Conservation (phyloP, 2,797 vertebrate genomes). For the Sebastes miniatus region DNA sequence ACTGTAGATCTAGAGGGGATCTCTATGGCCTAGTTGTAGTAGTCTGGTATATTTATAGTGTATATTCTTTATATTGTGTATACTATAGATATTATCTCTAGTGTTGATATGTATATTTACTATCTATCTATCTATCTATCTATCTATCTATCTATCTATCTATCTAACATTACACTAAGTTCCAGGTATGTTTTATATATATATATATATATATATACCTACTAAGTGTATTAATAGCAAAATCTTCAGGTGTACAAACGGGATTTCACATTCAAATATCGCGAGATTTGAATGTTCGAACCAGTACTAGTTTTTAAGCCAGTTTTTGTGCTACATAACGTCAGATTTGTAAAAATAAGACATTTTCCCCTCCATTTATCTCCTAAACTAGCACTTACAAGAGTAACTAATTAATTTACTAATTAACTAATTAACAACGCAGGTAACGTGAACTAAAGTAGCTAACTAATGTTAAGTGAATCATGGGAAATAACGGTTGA, state of each 20-base stretch:
- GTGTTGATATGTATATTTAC: too few relatives aligned
- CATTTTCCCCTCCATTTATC: rapidly evolving
- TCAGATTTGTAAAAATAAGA: neutral
- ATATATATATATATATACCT: too few relatives aligned
- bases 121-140: too few relatives aligned
- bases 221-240: neutral
- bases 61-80: too few relatives aligned
- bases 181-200: neutral
- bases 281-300: neutral
- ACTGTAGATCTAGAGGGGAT: neutral
- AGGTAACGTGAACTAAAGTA: neutral
- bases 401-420: neutral
- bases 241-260: neutral
- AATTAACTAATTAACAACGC: neutral
- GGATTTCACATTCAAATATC: neutral
- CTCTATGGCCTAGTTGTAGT: neutral
- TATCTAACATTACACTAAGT: neutral
- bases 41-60: too few relatives aligned
- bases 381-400: neutral
- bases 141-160: too few relatives aligned
- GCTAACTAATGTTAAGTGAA: too few relatives aligned
- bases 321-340: neutral
- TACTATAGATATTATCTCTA: too few relatives aligned
- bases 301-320: neutral
- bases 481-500: too few relatives aligned